phyloP scores from a whole-genome alignment of 2,113 vertebrate species.

The Meleagris gallopavo region DNA sequence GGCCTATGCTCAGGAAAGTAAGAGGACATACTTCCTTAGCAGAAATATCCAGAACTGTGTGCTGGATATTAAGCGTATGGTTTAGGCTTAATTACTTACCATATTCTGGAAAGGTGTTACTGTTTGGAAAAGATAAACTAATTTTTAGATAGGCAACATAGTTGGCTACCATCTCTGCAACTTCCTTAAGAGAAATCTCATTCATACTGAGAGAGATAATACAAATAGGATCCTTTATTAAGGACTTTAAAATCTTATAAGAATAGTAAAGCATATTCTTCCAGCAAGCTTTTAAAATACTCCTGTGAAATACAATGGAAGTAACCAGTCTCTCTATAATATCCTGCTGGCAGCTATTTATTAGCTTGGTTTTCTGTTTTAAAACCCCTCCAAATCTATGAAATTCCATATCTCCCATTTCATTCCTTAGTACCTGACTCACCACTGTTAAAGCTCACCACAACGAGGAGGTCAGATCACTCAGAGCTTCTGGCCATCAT shows the following conservation, averaged over 20 bases:
- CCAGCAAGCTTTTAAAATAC: conserved; percentile 12
- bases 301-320: not conserved
- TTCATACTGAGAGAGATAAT: conserved; percentile 21
- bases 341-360: not conserved
- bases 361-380: not conserved
- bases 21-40: not conserved
- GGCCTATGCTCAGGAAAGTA: not conserved
- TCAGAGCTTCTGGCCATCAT: not conserved
- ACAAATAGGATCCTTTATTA: conserved; percentile 17
- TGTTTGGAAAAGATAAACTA: not conserved
- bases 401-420: not conserved
- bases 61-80: not conserved
- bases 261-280: not conserved
- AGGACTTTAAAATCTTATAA: not conserved
- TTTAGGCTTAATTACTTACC: not conserved
- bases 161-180: not conserved
- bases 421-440: not conserved
- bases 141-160: not conserved
- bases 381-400: not conserved
- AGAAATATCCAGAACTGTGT: not conserved
- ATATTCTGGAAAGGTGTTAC: not conserved
- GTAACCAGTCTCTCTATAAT: not conserved
- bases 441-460: not conserved
- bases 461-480: not conserved
- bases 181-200: not conserved